phyloP scores from a whole-genome alignment of 2,113 vertebrate genomes.

The Oxyruncus cristatus region DNA sequence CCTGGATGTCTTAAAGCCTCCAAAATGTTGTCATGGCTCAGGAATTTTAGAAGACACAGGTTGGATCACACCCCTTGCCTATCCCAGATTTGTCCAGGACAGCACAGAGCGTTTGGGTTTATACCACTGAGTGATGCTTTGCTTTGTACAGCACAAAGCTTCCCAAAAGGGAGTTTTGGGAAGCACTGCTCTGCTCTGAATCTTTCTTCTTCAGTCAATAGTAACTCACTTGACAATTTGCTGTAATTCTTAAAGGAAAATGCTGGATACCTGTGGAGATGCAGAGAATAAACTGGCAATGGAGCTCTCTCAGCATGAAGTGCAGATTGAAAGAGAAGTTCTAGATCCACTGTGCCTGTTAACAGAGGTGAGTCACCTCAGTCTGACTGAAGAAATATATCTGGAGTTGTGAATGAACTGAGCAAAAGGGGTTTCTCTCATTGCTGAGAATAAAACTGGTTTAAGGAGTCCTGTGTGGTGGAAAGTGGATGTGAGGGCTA shows the following conservation, averaged over 20 bases:
- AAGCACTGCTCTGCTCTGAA: background rate
- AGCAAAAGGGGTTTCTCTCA: background rate
- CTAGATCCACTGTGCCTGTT: conserved; percentile 88
- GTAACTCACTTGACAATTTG: background rate
- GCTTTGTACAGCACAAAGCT: background rate
- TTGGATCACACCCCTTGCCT: background rate
- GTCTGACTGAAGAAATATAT: background rate
- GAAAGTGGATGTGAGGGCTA: background rate
- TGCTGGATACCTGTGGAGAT: conserved; percentile 94
- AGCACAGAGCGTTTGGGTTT: background rate
- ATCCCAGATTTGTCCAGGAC: background rate
- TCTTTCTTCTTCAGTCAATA: background rate
- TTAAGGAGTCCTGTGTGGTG: background rate
- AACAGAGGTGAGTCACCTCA: conserved; percentile 81
- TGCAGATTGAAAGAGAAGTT: conserved; percentile 93
- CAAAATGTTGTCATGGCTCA: background rate
- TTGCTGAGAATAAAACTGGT: background rate
- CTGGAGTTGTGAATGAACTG: background rate
- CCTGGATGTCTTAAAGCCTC: background rate
- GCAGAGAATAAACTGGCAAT: conserved; percentile 91
- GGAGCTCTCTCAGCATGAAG: conserved; percentile 90
- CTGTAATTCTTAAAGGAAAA: conserved; percentile 78
- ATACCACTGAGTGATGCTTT: background rate
- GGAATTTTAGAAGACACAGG: background rate
- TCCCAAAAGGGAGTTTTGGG: background rate